Percentiles rank a stretch among this genome's conserved stretches.
Evolutionary conservation across 2,113 vertebrate species (phyloP).

Genomic region (Podilymbus podiceps): DNA sequence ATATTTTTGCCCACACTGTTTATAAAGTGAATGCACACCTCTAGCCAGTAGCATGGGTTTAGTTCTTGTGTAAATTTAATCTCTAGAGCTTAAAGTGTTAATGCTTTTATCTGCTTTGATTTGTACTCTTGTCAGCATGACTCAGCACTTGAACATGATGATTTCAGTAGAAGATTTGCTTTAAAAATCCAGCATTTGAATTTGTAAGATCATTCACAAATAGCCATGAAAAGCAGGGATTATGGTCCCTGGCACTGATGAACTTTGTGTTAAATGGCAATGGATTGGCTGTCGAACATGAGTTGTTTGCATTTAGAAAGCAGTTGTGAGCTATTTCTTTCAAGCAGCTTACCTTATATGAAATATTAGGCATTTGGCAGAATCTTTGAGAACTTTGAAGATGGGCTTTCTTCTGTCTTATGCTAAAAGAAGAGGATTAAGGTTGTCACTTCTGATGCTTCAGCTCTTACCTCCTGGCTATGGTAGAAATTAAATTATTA

Average conservation of each 20-base stretch:
- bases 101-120: background rate
- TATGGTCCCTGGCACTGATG: background rate
- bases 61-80: background rate
- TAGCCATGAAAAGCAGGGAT: background rate
- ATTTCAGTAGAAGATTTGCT: background rate
- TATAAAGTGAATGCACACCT: background rate
- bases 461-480: background rate
- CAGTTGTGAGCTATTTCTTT: background rate
- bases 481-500: background rate
- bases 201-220: background rate
- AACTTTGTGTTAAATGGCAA: background rate
- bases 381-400: background rate
- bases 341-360: background rate
- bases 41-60: background rate
- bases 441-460: background rate
- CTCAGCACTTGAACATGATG: background rate
- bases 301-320: background rate
- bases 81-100: background rate
- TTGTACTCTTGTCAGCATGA: constrained; percentile 5
- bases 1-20: background rate
- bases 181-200: background rate
- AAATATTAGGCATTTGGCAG: background rate
- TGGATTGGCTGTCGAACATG: background rate
- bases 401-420: background rate
- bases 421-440: background rate